Percentiles rank a stretch among this genome's conserved stretches.
Evolutionary conservation across 2,888 invertebrate species (phyloP).

Genomic region (Keiferia lycopersicella): DNA sequence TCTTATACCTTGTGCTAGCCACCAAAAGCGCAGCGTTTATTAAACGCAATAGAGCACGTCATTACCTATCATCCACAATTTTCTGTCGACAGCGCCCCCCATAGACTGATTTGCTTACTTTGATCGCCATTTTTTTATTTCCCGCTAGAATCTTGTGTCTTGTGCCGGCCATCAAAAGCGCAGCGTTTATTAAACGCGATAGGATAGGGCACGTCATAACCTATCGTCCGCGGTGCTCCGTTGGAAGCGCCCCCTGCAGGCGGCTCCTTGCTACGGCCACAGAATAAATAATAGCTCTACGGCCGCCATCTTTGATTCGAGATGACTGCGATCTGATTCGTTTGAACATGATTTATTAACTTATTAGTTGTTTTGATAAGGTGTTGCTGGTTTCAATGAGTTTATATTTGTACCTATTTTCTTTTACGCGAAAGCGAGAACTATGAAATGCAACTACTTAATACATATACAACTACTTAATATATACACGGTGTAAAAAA

Average conservation of each 20-base stretch:
- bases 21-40: too few relatives aligned
- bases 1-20: too few relatives aligned
- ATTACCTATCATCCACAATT: too few relatives aligned
- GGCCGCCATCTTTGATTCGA: conserved; percentile 9
- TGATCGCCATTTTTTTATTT: background rate
- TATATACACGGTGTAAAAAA: too few relatives aligned
- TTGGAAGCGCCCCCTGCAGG: background rate
- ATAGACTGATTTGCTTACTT: too few relatives aligned
- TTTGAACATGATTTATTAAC: conserved; percentile 1
- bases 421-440: too few relatives aligned
- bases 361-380: background rate
- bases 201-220: conserved; percentile 68
- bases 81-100: background rate
- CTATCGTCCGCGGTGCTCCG: conserved; percentile 43
- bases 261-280: conserved; percentile 1
- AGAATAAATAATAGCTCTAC: too few relatives aligned
- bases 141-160: conserved; percentile 19
- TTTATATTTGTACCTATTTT: background rate
- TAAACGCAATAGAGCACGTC: too few relatives aligned
- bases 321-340: conserved; percentile 12
- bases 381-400: background rate
- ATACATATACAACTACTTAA: too few relatives aligned
- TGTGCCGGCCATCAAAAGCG: conserved; percentile 49
- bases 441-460: too few relatives aligned
- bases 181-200: conserved; percentile 64